These are phyloP conservation scores for Porites rus DNA, from an alignment of 92 coral and sea anemone genomes.

Conservation along the genomic window DNA sequence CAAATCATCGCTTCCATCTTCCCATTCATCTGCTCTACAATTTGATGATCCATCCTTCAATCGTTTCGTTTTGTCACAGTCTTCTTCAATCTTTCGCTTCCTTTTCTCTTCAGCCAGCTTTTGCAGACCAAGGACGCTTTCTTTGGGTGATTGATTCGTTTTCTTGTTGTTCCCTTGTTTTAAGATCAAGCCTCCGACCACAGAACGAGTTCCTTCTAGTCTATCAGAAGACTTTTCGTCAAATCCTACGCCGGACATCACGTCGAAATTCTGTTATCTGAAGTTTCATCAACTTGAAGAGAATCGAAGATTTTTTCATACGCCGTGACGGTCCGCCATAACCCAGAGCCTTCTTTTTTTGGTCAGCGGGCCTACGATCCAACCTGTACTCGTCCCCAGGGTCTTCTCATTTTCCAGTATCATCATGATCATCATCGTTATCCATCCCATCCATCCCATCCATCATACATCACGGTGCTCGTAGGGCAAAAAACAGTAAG, in stretches of 20 bases:
- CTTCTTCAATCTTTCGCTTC: constrained; percentile 69
- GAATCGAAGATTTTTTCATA: not conserved
- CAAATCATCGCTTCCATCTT: constrained; percentile 48
- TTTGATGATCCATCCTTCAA: constrained; percentile 41
- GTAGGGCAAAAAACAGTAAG: no score
- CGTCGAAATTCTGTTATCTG: no score
- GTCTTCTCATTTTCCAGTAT: no score
- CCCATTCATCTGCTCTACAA: constrained; percentile 65
- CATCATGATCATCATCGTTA: no score
- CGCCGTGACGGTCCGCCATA: no score
- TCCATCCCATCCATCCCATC: no score
- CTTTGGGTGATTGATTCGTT: constrained; percentile 63
- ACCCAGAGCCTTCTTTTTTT: no score
- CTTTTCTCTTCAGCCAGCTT: constrained; percentile 92
- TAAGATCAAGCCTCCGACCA: constrained; percentile 79
- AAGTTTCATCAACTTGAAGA: not conserved
- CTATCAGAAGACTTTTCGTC: constrained; percentile 76
- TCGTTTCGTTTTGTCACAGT: constrained; percentile 64
- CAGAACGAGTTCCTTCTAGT: constrained; percentile 82
- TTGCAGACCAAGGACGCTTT: constrained; percentile 89
- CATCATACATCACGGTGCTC: no score
- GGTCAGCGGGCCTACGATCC: no score
- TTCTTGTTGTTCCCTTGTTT: constrained; percentile 70
- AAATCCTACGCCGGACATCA: constrained; percentile 67
- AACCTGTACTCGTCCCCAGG: no score